Percentiles rank a stretch among this genome's conserved stretches.
These are phyloP conservation scores for Habroteleia sp. DNA, from an alignment of 2,888 invertebrate species.

Conservation along the genomic window DNA sequence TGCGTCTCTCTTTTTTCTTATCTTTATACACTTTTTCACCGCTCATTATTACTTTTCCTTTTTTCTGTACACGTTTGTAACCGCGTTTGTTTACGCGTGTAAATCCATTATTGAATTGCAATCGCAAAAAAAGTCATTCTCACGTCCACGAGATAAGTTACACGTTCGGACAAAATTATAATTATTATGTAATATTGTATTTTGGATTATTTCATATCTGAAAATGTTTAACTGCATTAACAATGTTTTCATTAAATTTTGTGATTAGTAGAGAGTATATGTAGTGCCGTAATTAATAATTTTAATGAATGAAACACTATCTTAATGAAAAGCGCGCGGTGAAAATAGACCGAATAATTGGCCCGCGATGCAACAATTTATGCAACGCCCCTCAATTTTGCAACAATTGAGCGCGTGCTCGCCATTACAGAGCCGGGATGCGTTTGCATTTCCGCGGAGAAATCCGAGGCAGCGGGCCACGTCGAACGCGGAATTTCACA, in stretches of 20 bases:
- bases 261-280: no score
- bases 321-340: slow-evolving; percentile 22
- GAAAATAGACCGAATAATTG: slow-evolving; percentile 16
- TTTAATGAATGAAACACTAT: slow-evolving; percentile 29
- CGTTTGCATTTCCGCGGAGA: slow-evolving; percentile 71
- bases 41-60: slow-evolving; percentile 26
- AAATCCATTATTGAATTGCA: no score
- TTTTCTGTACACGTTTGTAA: no score
- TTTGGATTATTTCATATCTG: no score
- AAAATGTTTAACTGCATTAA: no score
- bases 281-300: no score
- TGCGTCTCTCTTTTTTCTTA: slow-evolving; percentile 21
- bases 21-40: slow-evolving; percentile 2
- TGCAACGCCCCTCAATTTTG: slow-evolving; percentile 41
- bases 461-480: slow-evolving; percentile 71
- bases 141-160: no score
- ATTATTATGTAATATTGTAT: no score
- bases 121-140: no score
- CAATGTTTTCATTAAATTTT: no score
- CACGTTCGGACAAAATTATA: no score
- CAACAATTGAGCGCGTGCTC: slow-evolving; percentile 46
- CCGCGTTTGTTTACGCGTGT: no score
- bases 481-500: slow-evolving; percentile 67
- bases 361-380: slow-evolving; percentile 40
- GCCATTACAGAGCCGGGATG: slow-evolving; percentile 25